phyloP scores from a whole-genome alignment of 2,113 vertebrate genomes.

The Ageneiosus marmoratus region DNA sequence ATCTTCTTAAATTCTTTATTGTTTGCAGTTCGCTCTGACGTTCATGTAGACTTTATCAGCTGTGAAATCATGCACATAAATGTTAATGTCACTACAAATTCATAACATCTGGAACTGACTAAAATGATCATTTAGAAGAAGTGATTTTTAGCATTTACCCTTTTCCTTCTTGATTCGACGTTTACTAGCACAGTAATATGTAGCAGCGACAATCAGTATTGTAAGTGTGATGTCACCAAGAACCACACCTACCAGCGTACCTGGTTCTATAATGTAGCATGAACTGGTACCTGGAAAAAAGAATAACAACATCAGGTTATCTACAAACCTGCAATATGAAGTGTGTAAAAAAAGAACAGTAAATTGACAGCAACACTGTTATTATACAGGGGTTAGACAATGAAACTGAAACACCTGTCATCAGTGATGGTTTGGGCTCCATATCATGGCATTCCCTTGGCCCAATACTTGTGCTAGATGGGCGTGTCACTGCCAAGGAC shows the following conservation, averaged over 20 bases:
- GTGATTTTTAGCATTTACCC: slow-evolving; percentile 48
- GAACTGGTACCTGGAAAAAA: slow-evolving; percentile 51
- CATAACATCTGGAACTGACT: not conserved
- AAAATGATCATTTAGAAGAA: not conserved
- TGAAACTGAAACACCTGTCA: too few relatives aligned
- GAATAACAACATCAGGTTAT: not conserved
- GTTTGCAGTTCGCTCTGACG: slow-evolving; percentile 67
- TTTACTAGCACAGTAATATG: slow-evolving; percentile 66
- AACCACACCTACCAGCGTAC: slow-evolving; percentile 65
- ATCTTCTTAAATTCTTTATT: slow-evolving; percentile 37
- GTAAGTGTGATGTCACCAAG: slow-evolving; percentile 69
- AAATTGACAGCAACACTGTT: not conserved
- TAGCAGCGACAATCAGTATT: slow-evolving; percentile 64
- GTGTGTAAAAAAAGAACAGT: not conserved
- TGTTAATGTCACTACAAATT: not conserved
- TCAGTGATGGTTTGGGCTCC: too few relatives aligned
- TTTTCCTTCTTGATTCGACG: slow-evolving; percentile 56
- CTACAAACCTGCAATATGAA: not conserved
- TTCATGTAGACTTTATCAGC: slow-evolving; percentile 76
- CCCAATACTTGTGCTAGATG: too few relatives aligned
- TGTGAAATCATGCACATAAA: slow-evolving; percentile 50
- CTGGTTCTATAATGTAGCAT: slow-evolving; percentile 70
- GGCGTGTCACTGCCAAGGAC: too few relatives aligned
- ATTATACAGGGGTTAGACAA: not conserved
- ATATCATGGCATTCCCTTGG: too few relatives aligned